Evolutionary conservation across 2,113 vertebrate species (phyloP).

Genomic region (Apodemus speciosus): DNA sequence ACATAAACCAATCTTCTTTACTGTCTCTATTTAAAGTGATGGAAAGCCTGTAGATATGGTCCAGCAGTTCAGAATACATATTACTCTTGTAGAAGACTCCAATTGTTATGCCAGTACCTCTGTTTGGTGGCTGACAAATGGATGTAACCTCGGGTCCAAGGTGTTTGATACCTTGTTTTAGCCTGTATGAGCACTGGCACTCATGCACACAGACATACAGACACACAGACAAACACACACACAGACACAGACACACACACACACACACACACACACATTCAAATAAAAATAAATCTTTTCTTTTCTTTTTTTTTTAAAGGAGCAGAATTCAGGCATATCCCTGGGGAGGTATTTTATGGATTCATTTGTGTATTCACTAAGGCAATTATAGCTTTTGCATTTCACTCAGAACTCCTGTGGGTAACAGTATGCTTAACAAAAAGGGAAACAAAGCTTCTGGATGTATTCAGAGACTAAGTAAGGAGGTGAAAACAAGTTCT

Average conservation of each 20-base stretch:
- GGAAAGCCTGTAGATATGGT: neutral
- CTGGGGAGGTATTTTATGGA: neutral
- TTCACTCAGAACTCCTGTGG: slow-evolving; percentile 50
- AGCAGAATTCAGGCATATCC: slow-evolving; percentile 9
- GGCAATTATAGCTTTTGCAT: slow-evolving; percentile 60
- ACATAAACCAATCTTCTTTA: neutral
- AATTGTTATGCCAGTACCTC: no score
- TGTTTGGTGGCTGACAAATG: neutral
- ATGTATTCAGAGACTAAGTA: slow-evolving; percentile 54
- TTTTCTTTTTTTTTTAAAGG: no score
- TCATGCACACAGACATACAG: no score
- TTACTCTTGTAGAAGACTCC: neutral
- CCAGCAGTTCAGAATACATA: neutral
- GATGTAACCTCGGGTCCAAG: neutral
- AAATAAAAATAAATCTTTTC: neutral
- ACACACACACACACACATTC: neutral
- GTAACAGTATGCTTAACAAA: slow-evolving; percentile 22
- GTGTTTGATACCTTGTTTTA: neutral
- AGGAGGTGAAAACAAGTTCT: slow-evolving; percentile 39
- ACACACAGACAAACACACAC: neutral
- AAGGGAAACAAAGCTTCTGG: neutral
- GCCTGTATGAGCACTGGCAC: neutral
- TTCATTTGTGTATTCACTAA: slow-evolving; percentile 48
- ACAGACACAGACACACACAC: neutral
- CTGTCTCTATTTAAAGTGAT: neutral